Evolutionary conservation across 2,797 vertebrate genomes (phyloP).

Genomic region (Eospalax fontanierii): DNA sequence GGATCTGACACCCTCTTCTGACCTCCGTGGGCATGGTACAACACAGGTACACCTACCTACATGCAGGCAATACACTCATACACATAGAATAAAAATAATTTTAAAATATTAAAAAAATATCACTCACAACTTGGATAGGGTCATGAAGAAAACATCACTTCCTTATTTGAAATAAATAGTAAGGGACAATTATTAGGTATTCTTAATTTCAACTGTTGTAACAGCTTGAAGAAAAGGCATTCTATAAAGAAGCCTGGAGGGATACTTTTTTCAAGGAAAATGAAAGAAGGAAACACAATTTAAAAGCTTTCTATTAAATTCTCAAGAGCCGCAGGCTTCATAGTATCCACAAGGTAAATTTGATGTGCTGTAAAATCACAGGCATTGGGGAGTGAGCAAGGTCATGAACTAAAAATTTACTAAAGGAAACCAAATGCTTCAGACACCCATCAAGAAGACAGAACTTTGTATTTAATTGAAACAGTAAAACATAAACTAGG

Average conservation of each 20-base stretch:
- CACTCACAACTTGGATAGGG: background rate
- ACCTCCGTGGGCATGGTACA: no score
- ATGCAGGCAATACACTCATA: no score
- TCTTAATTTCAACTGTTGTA: constrained; percentile 47
- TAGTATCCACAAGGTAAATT: constrained; percentile 40
- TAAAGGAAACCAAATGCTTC: constrained; percentile 67
- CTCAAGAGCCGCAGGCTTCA: constrained; percentile 30
- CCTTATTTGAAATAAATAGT: constrained; percentile 47
- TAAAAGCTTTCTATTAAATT: constrained; percentile 65
- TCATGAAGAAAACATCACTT: constrained; percentile 30
- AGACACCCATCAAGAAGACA: constrained; percentile 35
- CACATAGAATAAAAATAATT: no score
- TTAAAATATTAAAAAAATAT: no score
- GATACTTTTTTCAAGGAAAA: constrained; percentile 52
- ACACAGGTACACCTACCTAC: no score
- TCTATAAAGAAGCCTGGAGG: background rate
- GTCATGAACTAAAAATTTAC: constrained; percentile 55
- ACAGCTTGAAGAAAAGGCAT: constrained; percentile 20
- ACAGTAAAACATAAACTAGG: constrained; percentile 58
- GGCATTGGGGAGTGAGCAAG: constrained; percentile 36
- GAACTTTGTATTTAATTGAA: constrained; percentile 53
- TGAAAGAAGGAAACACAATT: constrained; percentile 53
- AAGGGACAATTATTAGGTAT: constrained; percentile 34
- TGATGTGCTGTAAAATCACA: constrained; percentile 59
- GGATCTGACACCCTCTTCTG: no score